Evolutionary conservation across 2,888 invertebrate species (phyloP), one percentile per base, ranked within the genome.

Genomic region (Zelleria hepariella): DNA sequence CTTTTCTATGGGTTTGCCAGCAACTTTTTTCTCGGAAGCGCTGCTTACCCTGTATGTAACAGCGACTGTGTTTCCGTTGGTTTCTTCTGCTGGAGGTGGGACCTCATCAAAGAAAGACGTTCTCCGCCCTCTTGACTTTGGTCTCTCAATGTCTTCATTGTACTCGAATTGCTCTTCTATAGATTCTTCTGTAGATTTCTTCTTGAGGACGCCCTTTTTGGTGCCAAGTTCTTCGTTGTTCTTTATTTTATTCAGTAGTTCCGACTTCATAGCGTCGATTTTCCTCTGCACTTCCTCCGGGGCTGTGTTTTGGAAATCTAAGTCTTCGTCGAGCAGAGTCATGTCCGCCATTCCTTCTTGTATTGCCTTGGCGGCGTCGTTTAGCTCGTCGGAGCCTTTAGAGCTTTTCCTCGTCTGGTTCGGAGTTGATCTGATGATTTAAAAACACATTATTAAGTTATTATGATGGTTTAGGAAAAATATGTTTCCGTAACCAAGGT

Each of bases 291-390:
- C 68, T 62, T 83, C 84, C 8, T 70, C 72, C 0, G 81, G 75
- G 0, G 74, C 67, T 0, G 73, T 61, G 26, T 73, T 70, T 59
- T 71, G 69, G 2, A 71, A 67, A 52, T 74, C 74, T 3, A 77
- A 62, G 8, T 80, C 78, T 0, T 85, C 79, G 47, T 85, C 84
- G 53, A 73, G 79, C 48, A 88, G 79, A 2, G 83, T 74, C 23
- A 89, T 75, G 42, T 87, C 85, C 1, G 91, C 89, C 77, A 91
- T 86, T 24, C 91, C 89, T 49, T 91, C 89, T 77, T 89, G 90
- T 0, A 91, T 89, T 20, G 85, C 89, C 73, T 91, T 90, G 0
- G 89, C 87, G 8, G 91, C 77, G 56, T 90, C 89, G 51, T 81
- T 74, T 6, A 90, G 79, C 18, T 86, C 85, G n/a, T 85, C 89